These are phyloP conservation scores for Pseudotriccus pelzelni DNA, from an alignment of 2,797 vertebrate species.

Conservation along the genomic window DNA sequence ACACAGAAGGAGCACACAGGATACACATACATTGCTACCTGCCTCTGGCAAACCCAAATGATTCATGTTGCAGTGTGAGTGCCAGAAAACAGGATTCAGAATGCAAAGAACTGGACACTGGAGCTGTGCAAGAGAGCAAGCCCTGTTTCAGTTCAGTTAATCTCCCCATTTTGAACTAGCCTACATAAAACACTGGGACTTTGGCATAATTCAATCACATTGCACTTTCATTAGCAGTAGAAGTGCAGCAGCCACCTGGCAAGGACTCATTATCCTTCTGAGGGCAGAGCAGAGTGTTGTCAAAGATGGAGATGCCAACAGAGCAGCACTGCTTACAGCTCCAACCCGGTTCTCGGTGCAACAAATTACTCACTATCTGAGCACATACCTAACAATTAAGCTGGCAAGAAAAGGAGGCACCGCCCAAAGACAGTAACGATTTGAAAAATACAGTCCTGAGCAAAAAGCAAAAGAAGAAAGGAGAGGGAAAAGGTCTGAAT, in stretches of 20 bases:
- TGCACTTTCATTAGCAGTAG: not conserved
- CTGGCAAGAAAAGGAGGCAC: not conserved
- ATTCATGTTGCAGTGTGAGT: rapidly evolving
- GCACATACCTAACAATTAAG: not conserved
- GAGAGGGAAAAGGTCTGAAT: not conserved
- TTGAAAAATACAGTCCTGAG: not conserved
- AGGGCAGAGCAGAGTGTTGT: not conserved
- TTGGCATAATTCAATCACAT: not conserved
- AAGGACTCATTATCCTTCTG: not conserved
- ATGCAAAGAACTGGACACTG: rapidly evolving
- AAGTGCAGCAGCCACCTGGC: not conserved
- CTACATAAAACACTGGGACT: not conserved
- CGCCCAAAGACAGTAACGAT: not conserved
- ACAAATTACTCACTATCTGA: not conserved
- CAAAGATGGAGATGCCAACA: not conserved
- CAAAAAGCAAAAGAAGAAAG: not conserved
- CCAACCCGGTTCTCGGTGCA: not conserved
- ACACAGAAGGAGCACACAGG: not conserved
- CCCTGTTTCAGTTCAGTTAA: not conserved
- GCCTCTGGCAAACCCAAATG: not conserved
- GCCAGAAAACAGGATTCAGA: not conserved
- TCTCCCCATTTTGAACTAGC: not conserved
- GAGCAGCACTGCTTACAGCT: not conserved
- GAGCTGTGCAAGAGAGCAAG: not conserved
- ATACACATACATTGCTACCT: rapidly evolving